Base-by-base conservation (phyloP, 2,113 vertebrate genomes). In the Pluvianellus socialis region DNA sequence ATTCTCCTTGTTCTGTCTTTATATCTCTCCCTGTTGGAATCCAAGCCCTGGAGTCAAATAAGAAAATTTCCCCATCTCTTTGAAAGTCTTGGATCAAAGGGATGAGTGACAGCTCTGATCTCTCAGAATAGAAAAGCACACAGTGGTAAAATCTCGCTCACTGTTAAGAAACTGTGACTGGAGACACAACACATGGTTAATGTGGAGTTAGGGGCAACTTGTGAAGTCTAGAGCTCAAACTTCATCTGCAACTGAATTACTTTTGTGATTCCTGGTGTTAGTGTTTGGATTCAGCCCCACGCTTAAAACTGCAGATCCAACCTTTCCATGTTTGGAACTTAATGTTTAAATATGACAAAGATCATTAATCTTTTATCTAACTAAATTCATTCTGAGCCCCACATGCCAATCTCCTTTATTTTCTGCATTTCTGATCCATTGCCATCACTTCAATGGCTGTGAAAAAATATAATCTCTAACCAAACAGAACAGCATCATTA, bases 11-110 rank as follows among this genome's bases (percentile, higher is more conserved):
- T 94, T 86, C 75, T 91, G 28, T 40, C 68, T 47, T 82, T 90
- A 7, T 71, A 67, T 89, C 76, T 91, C 77, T 92, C 86, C 53
- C 61, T 71, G 56, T 52, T 95, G 80, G 77, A 91, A 90, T 92
- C 28, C 87, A 97, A 91, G 84, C 91, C 94, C 94, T 87, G 80
- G 35, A 88, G 86, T 90, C 67, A 96, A 94, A 74, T 71, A 73
- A 94, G 77, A 94, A 89, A 82, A 89, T 91, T 88, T 74, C 40
- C 75, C 45, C 9, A 14, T 45, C 35, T 75, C 92, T 97, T 96
- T 96, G 86, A 95, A 95, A 21, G 1, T 77, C 70, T 85, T 90
- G 71, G 88, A 95, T 96, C 88, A 97, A 96, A 96, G 94, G 76
- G 75, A 45, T 85, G 59, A 90, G 30, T 94, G 92, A 71, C 77